phyloP scores from a whole-genome alignment of 1,140 invertebrate species.

The Drosophila orena region DNA sequence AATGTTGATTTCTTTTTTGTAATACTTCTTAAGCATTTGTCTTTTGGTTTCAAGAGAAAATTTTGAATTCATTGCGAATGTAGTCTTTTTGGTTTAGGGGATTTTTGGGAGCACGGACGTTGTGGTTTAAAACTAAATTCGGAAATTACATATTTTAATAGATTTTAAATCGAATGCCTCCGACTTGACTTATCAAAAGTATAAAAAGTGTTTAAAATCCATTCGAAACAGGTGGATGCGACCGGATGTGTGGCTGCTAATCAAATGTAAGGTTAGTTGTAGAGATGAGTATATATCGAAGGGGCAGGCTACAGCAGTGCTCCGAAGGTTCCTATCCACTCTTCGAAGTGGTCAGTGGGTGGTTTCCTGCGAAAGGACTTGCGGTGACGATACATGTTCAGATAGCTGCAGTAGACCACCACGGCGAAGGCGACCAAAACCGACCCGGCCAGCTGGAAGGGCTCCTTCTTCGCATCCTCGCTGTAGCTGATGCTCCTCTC shows the following conservation, averaged over 20 bases:
- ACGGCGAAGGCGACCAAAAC: constrained; percentile 33
- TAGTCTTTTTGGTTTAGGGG: constrained; percentile 58
- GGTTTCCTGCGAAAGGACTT: constrained; percentile 85
- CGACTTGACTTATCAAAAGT: constrained; percentile 80
- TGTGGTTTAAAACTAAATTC: constrained; percentile 78
- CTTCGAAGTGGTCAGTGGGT: neutral
- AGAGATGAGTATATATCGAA: constrained; percentile 50
- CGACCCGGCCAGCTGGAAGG: constrained; percentile 25
- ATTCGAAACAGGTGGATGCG: constrained; percentile 55
- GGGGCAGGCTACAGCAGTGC: constrained; percentile 29
- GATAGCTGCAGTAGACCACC: constrained; percentile 78
- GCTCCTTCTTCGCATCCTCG: constrained; percentile 8
- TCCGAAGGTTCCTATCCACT: neutral
- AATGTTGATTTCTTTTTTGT: constrained; percentile 51
- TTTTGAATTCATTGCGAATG: constrained; percentile 81
- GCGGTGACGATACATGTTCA: constrained; percentile 82
- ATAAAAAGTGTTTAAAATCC: constrained; percentile 82
- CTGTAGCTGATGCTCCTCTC: constrained; percentile 21
- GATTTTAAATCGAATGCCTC: constrained; percentile 82
- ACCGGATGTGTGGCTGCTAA: constrained; percentile 37
- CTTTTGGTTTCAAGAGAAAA: constrained; percentile 72
- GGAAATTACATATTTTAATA: constrained; percentile 69
- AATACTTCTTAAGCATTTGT: constrained; percentile 83
- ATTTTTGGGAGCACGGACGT: constrained; percentile 4
- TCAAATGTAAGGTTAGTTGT: constrained; percentile 40